These are phyloP conservation scores for Drosophila histrio DNA, from an alignment of 2,888 invertebrate species.

Conservation along the genomic window DNA sequence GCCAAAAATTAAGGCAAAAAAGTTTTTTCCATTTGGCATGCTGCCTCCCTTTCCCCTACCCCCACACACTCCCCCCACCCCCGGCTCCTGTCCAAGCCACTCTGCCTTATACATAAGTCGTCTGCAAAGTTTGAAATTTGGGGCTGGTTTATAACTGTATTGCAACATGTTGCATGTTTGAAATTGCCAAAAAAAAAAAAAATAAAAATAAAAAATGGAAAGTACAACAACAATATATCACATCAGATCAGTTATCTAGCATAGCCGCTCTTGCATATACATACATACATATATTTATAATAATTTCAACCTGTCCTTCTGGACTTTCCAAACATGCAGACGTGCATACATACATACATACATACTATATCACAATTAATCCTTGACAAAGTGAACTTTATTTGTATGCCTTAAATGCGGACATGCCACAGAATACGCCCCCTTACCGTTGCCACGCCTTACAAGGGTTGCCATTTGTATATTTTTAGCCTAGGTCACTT, in stretches of 20 bases:
- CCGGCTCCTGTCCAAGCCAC: background rate
- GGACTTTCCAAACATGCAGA: background rate
- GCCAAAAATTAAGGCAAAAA: slow-evolving; percentile 59
- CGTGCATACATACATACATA: background rate
- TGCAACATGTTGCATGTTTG: slow-evolving; percentile 73
- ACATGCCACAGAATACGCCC: background rate
- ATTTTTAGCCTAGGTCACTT: too few species aligned
- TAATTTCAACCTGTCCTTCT: background rate
- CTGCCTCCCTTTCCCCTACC: slow-evolving; percentile 12
- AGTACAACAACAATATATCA: slow-evolving; percentile 25
- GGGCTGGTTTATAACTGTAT: slow-evolving; percentile 61
- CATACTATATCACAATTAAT: slow-evolving; percentile 28
- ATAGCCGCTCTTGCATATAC: slow-evolving; percentile 3
- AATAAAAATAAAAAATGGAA: slow-evolving; percentile 1
- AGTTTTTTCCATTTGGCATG: slow-evolving; percentile 58
- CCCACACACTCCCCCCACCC: background rate
- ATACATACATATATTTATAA: background rate
- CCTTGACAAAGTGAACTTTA: slow-evolving; percentile 7
- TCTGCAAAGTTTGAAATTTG: slow-evolving; percentile 65
- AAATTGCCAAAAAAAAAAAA: slow-evolving; percentile 52
- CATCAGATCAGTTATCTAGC: slow-evolving; percentile 55
- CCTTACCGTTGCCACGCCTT: background rate
- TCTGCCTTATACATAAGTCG: slow-evolving; percentile 44
- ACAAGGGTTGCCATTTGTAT: too few species aligned
- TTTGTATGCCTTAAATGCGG: slow-evolving; percentile 4